Percentiles rank a stretch among this genome's conserved stretches.
These are phyloP conservation scores for Pheosia gnoma DNA, from an alignment of 2,888 invertebrate species.

Conservation along the genomic window DNA sequence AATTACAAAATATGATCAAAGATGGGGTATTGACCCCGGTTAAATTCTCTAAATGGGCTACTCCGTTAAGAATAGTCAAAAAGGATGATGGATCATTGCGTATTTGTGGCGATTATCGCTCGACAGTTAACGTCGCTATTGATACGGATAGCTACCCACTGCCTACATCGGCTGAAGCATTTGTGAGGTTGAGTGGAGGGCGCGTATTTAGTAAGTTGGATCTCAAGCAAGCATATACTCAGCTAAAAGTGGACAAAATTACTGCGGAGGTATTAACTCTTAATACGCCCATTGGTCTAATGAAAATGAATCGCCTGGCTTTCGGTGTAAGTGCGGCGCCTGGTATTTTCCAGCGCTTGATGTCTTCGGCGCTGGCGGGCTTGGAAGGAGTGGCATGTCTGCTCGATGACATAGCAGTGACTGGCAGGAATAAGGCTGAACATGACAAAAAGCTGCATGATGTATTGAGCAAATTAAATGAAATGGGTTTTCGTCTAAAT, in stretches of 20 bases:
- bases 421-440: conserved; percentile 10
- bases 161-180: conserved; percentile 23
- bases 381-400: conserved; percentile 27
- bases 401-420: conserved; percentile 24
- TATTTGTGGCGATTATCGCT: conserved; percentile 15
- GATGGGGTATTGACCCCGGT: conserved; percentile 12
- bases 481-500: conserved; percentile 21
- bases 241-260: conserved; percentile 6
- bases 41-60: conserved; percentile 13
- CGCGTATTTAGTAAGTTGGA: too few species aligned
- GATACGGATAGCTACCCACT: conserved; percentile 25
- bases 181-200: conserved; percentile 19
- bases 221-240: too few species aligned
- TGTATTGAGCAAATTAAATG: conserved; percentile 16
- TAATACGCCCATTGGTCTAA: conserved; percentile 27
- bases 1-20: conserved; percentile 19
- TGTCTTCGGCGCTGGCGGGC: conserved; percentile 21
- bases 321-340: conserved; percentile 27
- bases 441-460: background rate
- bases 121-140: conserved; percentile 25
- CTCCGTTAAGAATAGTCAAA: conserved; percentile 8
- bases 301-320: conserved; percentile 29
- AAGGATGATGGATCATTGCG: conserved; percentile 12
- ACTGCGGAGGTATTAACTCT: conserved; percentile 29
- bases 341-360: conserved; percentile 26